Evolutionary conservation across 2,888 invertebrate genomes (phyloP), one percentile per base, ranked within the genome.

Genomic region (Tenthredo notha): DNA sequence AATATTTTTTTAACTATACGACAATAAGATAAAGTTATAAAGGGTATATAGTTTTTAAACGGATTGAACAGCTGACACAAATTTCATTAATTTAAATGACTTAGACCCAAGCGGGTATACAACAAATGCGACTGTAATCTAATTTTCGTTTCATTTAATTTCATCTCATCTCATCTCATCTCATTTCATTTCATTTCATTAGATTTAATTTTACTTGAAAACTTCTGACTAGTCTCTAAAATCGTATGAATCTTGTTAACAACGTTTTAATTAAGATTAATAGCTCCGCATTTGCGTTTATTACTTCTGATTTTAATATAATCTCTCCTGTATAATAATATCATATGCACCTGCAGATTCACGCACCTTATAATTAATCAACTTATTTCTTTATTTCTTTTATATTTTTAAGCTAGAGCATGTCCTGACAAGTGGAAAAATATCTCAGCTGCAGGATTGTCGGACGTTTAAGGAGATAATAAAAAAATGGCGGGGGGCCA

Each of bases 401-500:
- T 61, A 25, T 21, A 6, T 61, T 78, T 78, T 83, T 10, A 37
- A 83, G 83, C 65, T 89, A 88, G 91, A 93, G 93, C 91, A 93
- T 93, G 93, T 93, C 93, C 92, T 93, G 93, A 93, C 93, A 91
- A 93, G 93, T 70, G 83, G 67, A 47, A 37, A 29, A 29, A 67
- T 85, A 88, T 88, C 89, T 89, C 89, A 89, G 90, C n/a, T 43
- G 91, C 47, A 47, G 89, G 90, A 90, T 90, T 91, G 67, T 90
- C 90, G 90, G 91, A 43, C 12, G 33, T 18, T 33, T 15, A 33
- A 33, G 67, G 72, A 74, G 72, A 74, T 74, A 4, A 12, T 21
- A n/a, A 89, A 90, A 90, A 88, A 90, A 93, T 93, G 93, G 92
- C 92, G 90, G 90, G 90, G 89, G 92, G 93, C 91, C 92, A 93